phyloP scores from a whole-genome alignment of 2,888 invertebrate genomes.

The Drosophila buzzatii region DNA sequence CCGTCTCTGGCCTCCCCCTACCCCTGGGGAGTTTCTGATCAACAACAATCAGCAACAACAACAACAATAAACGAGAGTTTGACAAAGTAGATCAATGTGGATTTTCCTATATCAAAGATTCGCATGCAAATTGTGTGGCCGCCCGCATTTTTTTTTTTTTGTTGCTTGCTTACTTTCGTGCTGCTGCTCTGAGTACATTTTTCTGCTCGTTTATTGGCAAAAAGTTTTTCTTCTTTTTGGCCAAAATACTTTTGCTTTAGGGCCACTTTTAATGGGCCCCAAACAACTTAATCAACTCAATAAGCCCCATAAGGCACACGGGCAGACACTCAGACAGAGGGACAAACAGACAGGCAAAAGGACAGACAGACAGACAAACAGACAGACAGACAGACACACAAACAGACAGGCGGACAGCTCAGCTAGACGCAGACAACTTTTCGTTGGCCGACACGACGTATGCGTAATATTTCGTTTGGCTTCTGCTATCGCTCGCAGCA shows the following conservation, averaged over 20 bases:
- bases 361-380: neutral
- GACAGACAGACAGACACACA: neutral
- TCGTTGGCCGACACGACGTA: constrained; percentile 40
- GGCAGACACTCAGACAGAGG: neutral
- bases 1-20: constrained; percentile 6
- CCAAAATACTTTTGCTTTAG: constrained; percentile 22
- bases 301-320: constrained; percentile 35
- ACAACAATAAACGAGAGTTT: constrained; percentile 40
- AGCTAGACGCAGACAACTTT: neutral
- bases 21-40: constrained; percentile 48
- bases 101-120: constrained; percentile 44
- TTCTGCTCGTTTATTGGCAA: constrained; percentile 35
- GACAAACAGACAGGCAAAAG: neutral
- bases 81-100: constrained; percentile 60
- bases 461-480: constrained; percentile 34
- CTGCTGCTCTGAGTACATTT: constrained; percentile 20
- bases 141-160: constrained; percentile 43
- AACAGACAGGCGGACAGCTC: neutral
- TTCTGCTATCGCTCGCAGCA: constrained; percentile 10
- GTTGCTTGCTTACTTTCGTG: neutral
- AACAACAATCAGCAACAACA: constrained; percentile 28
- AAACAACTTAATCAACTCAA: constrained; percentile 60
- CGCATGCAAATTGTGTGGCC: constrained; percentile 48
- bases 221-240: constrained; percentile 22
- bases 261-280: constrained; percentile 32